Base-by-base conservation (phyloP, 2,113 vertebrate species). In the Neolamprologus devosi region DNA sequence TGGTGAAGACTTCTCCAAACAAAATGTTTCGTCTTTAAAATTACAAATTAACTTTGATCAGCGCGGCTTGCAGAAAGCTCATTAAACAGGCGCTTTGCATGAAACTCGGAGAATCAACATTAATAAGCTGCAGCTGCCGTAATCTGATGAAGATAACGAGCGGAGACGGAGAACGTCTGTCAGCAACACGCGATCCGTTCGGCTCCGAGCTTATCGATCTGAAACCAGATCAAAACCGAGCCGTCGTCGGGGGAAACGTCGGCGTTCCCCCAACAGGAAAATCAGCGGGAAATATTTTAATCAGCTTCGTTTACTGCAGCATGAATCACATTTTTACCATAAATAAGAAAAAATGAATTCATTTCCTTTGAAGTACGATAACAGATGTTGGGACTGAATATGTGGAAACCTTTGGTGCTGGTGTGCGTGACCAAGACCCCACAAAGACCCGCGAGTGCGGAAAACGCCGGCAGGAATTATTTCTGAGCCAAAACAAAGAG, bases 351-450 rank as follows among this genome's bases (percentile, higher is more conserved):
- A 70, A 40, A 3, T 42, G 0, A 1, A 70, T 42, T 13, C 0
- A 0, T 70, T 42, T 42, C 35, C 65, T 70, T 42, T 17, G 40
- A 73, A 26, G 68, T 10, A 73, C 13, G 0, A 42, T 45, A 26
- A 1, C 37, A 45, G 65, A 45, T 1, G 23, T 0, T 13, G 30
- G 30, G 33, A 30, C 33, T 23, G 21, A 45, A 23, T 16, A 17
- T 7, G 40, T 45, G 21, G 3, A 4, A 16, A 26, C 37, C 68
- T 45, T 23, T 26, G n/a, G 37, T 45, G 37, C 37, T 45, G 0
- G 21, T 37, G n/a, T 42, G 37, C 11, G 5, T 9, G 13, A 26
- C 35, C 63, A 1, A 13, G 35, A 68, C 19, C 11, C 63, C 65
- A 70, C 7, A n/a, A 23, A 42, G 37, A 23, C 37, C 65, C 5